Evolutionary conservation across 2,113 vertebrate genomes (phyloP).

Genomic region (Anoplopoma fimbria): DNA sequence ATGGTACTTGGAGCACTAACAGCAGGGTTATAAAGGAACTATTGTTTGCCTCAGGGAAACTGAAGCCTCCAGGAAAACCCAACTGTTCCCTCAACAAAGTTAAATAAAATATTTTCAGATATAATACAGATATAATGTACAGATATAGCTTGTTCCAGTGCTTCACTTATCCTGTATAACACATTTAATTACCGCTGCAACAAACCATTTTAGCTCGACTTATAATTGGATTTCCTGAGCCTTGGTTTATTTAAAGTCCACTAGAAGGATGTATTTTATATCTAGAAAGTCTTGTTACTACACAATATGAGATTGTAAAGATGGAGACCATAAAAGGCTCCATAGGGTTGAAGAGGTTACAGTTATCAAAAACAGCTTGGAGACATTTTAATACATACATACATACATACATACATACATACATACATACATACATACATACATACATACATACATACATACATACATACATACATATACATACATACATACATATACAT

Average conservation of each 20-base stretch:
- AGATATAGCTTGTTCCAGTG: not conserved
- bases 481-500: too few relatives aligned
- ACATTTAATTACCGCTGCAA: not conserved
- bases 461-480: too few relatives aligned
- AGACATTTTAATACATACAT: constrained; percentile 13
- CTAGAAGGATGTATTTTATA: not conserved
- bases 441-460: too few relatives aligned
- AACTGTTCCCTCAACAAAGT: not conserved
- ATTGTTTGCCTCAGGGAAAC: constrained; percentile 4
- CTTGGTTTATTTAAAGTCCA: not conserved
- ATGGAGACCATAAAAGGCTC: constrained; percentile 1
- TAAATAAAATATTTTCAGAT: not conserved
- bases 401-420: too few relatives aligned
- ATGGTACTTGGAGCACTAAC: not conserved
- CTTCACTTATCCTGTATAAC: not conserved
- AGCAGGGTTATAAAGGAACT: not conserved
- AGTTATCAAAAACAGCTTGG: constrained; percentile 16
- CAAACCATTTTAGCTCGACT: not conserved
- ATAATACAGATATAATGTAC: not conserved
- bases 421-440: too few relatives aligned
- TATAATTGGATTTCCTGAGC: not conserved
- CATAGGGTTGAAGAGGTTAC: not conserved
- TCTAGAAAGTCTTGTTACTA: not conserved
- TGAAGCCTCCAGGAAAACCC: not conserved
- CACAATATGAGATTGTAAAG: not conserved